phyloP scores from a whole-genome alignment of 2,113 vertebrate species.

The Vombatus ursinus region DNA sequence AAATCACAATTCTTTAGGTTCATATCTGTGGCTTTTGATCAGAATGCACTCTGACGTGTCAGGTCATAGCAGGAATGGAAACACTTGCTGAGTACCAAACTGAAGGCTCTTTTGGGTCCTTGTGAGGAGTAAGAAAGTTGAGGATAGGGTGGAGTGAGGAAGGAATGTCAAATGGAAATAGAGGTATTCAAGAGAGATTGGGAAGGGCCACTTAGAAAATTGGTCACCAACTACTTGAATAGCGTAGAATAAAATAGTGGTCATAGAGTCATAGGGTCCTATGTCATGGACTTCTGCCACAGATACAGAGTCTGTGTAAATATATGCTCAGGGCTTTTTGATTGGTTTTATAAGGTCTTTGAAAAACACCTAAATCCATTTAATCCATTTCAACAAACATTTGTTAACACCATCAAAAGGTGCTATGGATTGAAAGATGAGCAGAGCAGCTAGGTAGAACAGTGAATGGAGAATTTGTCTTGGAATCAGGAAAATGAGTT shows the following conservation, averaged over 20 bases:
- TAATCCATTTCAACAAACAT: not conserved
- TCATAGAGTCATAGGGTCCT: not conserved
- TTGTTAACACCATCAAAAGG: not conserved
- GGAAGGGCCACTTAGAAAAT: not conserved
- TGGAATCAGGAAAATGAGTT: not conserved
- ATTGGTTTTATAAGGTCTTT: not conserved
- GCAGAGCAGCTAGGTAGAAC: not conserved
- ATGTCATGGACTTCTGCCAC: not conserved
- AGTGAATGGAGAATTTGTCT: not conserved
- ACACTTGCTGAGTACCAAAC: not conserved
- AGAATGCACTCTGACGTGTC: not conserved
- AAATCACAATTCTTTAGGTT: not conserved
- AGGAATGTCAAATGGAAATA: not conserved
- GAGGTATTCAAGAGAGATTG: not conserved
- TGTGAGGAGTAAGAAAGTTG: not conserved
- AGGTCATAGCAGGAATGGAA: not conserved
- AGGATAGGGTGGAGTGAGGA: not conserved
- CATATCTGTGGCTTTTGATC: not conserved
- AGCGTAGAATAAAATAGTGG: constrained; percentile 20
- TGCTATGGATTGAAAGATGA: not conserved
- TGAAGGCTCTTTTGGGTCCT: constrained; percentile 15
- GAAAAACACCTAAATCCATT: constrained; percentile 27
- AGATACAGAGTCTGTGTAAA: constrained; percentile 13
- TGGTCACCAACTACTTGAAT: not conserved
- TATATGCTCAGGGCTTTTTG: not conserved